Percentiles rank a stretch among this genome's conserved stretches.
phyloP scores from a whole-genome alignment of 2,113 vertebrate genomes.

The Spea multiplicata region DNA sequence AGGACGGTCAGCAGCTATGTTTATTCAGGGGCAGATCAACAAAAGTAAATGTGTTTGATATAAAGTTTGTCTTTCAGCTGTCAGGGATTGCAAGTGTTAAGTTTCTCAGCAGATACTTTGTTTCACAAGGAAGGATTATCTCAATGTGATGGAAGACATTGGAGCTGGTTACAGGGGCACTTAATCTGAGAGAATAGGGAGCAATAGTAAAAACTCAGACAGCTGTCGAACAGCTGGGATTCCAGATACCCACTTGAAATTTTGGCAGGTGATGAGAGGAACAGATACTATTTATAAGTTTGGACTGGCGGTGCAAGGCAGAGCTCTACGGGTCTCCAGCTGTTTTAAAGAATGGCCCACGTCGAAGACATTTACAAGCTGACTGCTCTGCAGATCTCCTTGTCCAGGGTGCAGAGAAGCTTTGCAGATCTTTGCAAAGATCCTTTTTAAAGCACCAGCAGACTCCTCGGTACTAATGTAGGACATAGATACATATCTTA shows the following conservation, averaged over 20 bases:
- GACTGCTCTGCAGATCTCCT: conserved; percentile 2
- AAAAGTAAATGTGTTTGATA: too few species aligned
- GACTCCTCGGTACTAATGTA: too few species aligned
- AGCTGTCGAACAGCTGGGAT: conserved; percentile 44
- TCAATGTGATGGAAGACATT: background rate
- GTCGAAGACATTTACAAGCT: background rate
- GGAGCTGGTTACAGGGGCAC: conserved; percentile 5
- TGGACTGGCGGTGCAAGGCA: conserved; percentile 6
- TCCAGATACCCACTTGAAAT: conserved; percentile 39
- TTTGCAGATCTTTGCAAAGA: too few species aligned
- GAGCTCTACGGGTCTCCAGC: conserved; percentile 16
- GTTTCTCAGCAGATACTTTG: too few species aligned
- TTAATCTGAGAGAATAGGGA: background rate
- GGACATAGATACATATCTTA: too few species aligned
- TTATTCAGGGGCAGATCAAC: too few species aligned
- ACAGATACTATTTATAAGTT: conserved; percentile 37
- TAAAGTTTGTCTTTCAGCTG: too few species aligned
- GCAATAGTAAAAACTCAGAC: conserved; percentile 2
- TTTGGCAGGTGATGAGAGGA: conserved; percentile 39
- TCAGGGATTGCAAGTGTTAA: conserved; percentile 1
- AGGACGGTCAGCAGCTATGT: too few species aligned
- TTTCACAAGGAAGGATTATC: background rate
- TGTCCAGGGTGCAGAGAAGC: background rate
- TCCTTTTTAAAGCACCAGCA: too few species aligned
- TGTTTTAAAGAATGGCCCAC: conserved; percentile 11